phyloP scores from a whole-genome alignment of 2,888 invertebrate genomes.

The Stenotaenia linearis region DNA sequence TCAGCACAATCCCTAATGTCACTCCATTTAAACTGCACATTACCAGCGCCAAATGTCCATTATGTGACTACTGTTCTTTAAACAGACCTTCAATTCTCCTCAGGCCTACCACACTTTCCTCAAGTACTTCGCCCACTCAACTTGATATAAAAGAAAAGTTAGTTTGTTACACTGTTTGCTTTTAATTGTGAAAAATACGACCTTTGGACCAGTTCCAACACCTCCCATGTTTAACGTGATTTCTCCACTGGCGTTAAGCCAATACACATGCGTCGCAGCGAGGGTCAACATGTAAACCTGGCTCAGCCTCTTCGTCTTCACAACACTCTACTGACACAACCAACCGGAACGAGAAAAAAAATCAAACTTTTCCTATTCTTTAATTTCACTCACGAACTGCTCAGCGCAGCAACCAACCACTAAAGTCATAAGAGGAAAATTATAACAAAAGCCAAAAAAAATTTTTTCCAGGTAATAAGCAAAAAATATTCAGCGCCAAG shows the following conservation, averaged over 20 bases:
- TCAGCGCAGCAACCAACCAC: background rate
- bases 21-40: too few species aligned
- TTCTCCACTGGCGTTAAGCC: background rate
- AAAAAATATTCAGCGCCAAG: background rate
- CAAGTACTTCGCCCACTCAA: background rate
- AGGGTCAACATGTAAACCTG: background rate
- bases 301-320: background rate
- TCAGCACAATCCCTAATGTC: too few species aligned
- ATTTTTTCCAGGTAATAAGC: background rate
- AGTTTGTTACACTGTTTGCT: background rate
- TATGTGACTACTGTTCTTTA: too few species aligned
- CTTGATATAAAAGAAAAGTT: background rate
- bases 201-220: constrained; percentile 8
- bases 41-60: too few species aligned
- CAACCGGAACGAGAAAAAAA: background rate
- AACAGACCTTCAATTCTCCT: too few species aligned
- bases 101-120: too few species aligned
- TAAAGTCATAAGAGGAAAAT: constrained; percentile 8
- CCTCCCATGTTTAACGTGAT: constrained; percentile 20
- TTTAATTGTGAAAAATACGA: constrained; percentile 24
- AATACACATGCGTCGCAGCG: background rate
- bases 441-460: constrained; percentile 24
- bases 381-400: constrained; percentile 18
- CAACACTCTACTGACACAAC: background rate
- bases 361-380: background rate